Evolutionary conservation across 2,888 invertebrate species (phyloP), one percentile per base, ranked within the genome.

Genomic region (Acleris holmiana): DNA sequence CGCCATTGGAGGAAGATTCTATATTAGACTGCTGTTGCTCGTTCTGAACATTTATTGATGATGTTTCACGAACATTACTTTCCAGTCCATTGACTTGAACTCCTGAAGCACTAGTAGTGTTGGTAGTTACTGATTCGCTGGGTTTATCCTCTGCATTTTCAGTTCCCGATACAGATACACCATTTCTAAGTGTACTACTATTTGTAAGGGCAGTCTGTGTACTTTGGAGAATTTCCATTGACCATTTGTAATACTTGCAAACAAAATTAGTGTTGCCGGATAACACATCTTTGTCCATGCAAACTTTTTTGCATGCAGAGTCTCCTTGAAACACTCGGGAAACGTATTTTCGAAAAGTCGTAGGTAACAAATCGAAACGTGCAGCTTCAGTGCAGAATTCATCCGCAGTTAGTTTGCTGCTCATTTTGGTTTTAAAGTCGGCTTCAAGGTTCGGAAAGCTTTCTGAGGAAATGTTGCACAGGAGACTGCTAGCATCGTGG

Each of bases 231-330:
- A 80, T 67, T 21, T 81, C 79, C 17, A 71, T 69, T 15, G 89
- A 89, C 86, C 84, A 89, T 67, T 86, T 84, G 67, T 76, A 91
- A 72, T 88, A 92, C 74, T 88, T 91, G 72, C 91, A 92, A 66
- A 74, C 88, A 65, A 76, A 85, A 58, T 86, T 89, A 0, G 82
- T 79, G 17, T 88, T 84, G 8, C 74, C 75, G 67, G 78, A 80
- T 0, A 73, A 18, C 7, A 84, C 25, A 10, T 83, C 82, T 3
- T 71, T 68, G 1, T 71, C 74, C 4, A 80, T 79, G 74, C 91
- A 92, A 4, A 86, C 74, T 69, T 78, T 80, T n/a, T 80, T 73
- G 67, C 91, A 91, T 17, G 68, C 71, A 2, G 73, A 67, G 21
- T 73, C 71, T 50, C 70, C 68, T 56, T 76, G 78, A 21, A 88